Evolutionary conservation across 2,888 invertebrate species (phyloP).

Genomic region (Rhagonycha fulva): DNA sequence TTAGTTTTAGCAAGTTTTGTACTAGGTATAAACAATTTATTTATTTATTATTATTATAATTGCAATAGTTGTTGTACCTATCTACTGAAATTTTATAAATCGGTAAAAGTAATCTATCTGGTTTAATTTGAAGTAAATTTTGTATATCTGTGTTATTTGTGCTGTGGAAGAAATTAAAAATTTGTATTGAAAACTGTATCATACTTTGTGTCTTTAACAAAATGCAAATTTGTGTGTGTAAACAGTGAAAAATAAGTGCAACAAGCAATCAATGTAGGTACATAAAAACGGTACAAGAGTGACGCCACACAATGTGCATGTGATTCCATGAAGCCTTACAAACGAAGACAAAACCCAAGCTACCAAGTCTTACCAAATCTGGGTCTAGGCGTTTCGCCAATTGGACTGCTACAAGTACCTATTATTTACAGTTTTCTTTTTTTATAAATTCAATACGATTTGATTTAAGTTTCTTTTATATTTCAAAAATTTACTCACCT

Average conservation of each 20-base stretch:
- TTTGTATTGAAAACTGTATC: background rate
- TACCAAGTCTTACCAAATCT: slow-evolving; percentile 50
- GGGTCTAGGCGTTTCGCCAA: slow-evolving; percentile 43
- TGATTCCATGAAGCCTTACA: background rate
- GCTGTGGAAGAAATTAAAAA: background rate
- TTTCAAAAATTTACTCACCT: slow-evolving; percentile 67
- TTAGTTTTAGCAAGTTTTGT: too few relatives aligned
- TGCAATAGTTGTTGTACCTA: too few relatives aligned
- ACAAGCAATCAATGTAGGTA: slow-evolving; percentile 9
- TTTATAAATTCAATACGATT: background rate
- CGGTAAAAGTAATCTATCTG: too few relatives aligned
- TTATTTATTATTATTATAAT: too few relatives aligned
- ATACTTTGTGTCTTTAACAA: background rate
- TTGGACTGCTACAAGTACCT: slow-evolving; percentile 51
- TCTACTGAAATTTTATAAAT: too few relatives aligned
- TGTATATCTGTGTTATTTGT: background rate
- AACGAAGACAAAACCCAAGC: slow-evolving; percentile 11
- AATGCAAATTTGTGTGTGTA: background rate
- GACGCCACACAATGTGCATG: slow-evolving; percentile 18
- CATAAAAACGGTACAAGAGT: slow-evolving; percentile 1
- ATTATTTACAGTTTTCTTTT: slow-evolving; percentile 29
- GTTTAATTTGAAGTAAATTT: background rate
- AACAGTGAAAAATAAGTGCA: background rate
- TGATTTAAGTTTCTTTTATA: background rate
- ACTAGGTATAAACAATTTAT: too few relatives aligned